Percentiles rank a stretch among this genome's conserved stretches.
These are phyloP conservation scores for Lepus townsendii DNA, from an alignment of 2,797 vertebrate genomes.

Conservation along the genomic window DNA sequence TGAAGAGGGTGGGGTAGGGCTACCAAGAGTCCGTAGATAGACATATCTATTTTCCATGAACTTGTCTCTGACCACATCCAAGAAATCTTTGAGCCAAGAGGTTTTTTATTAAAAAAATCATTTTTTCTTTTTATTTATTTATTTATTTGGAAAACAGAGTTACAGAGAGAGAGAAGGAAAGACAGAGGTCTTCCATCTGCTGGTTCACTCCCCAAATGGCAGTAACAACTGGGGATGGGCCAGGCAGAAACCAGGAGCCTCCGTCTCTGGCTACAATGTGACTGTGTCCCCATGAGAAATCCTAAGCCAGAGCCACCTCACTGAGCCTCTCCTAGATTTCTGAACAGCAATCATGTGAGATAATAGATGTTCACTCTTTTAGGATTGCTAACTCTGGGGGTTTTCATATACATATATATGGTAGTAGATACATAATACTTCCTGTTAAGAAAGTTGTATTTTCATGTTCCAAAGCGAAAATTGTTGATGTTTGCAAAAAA, in stretches of 20 bases:
- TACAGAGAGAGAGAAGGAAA: neutral
- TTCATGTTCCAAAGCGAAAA: neutral
- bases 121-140: neutral
- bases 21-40: neutral
- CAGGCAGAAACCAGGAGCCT: neutral
- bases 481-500: neutral
- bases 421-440: neutral
- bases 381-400: neutral
- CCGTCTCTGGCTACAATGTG: neutral
- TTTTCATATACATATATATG: neutral
- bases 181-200: neutral
- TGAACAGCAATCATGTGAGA: neutral
- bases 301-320: neutral
- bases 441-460: neutral
- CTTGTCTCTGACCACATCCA: neutral
- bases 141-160: neutral
- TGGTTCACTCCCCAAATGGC: neutral
- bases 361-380: neutral
- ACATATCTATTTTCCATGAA: neutral
- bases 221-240: too few relatives aligned
- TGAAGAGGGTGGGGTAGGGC: neutral
- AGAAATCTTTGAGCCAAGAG: neutral
- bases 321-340: neutral
- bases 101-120: neutral
- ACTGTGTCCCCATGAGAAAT: neutral